Evolutionary conservation across 2,888 invertebrate genomes (phyloP).

Genomic region (Spilosoma lubricipeda): DNA sequence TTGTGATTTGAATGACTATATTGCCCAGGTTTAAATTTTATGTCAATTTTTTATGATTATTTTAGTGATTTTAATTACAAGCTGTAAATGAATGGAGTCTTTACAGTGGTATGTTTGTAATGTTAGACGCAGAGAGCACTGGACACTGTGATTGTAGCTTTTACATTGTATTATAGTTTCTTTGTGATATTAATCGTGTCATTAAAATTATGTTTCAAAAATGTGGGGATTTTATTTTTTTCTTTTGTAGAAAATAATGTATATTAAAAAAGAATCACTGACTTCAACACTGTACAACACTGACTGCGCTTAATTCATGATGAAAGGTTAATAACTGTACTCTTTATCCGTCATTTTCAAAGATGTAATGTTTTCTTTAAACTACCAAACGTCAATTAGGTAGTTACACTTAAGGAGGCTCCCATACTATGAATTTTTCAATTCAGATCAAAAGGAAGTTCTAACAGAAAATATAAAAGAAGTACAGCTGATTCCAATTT

Average conservation of each 20-base stretch:
- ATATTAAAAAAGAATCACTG: too few species aligned
- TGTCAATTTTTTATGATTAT: constrained; percentile 16
- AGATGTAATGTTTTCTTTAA: too few species aligned
- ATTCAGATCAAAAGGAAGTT: too few species aligned
- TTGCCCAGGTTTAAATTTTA: constrained; percentile 19
- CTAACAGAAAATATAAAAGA: too few species aligned
- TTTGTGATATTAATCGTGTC: constrained; percentile 61
- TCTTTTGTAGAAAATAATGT: neutral
- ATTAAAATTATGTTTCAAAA: constrained; percentile 58
- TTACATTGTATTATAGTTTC: constrained; percentile 51
- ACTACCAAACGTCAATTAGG: too few species aligned
- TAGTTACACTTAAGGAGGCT: too few species aligned
- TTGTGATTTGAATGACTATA: constrained; percentile 16
- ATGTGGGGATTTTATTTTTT: constrained; percentile 18
- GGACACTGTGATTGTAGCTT: constrained; percentile 68
- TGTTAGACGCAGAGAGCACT: constrained; percentile 58
- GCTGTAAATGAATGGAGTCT: constrained; percentile 41
- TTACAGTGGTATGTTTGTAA: constrained; percentile 26
- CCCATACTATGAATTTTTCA: too few species aligned
- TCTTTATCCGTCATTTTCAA: too few species aligned
- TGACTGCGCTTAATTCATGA: too few species aligned
- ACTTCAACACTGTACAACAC: too few species aligned
- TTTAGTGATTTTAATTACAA: constrained; percentile 12
- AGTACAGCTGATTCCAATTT: too few species aligned
- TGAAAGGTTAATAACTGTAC: too few species aligned